These are phyloP conservation scores for Mormyrus iriodes DNA, from an alignment of 2,113 vertebrate genomes.

Conservation along the genomic window DNA sequence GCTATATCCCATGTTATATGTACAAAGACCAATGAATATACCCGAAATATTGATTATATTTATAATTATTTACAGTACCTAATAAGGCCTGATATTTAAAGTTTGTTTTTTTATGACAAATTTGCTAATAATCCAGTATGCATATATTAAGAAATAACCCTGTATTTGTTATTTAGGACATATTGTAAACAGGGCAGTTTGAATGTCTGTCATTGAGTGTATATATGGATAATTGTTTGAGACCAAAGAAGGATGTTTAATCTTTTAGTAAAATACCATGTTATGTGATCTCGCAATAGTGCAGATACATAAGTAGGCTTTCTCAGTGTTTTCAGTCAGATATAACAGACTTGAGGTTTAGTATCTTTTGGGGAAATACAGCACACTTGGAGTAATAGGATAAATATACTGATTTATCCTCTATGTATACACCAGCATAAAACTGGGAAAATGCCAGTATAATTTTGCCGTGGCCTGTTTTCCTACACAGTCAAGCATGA, in stretches of 20 bases:
- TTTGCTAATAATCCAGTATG: background rate
- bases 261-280: background rate
- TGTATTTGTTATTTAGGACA: background rate
- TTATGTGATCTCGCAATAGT: background rate
- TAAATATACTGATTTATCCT: background rate
- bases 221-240: background rate
- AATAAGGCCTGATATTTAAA: background rate
- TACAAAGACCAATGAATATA: background rate
- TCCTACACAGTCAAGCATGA: background rate
- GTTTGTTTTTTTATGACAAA: background rate
- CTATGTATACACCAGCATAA: background rate
- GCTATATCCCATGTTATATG: background rate
- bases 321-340: background rate
- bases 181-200: background rate
- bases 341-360: background rate
- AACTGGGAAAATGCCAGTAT: background rate
- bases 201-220: background rate
- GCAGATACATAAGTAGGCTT: background rate
- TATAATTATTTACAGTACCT: background rate
- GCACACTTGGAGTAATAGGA: background rate
- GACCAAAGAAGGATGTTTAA: background rate
- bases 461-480: background rate
- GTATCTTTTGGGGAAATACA: background rate
- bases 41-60: background rate
- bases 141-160: background rate